These are phyloP conservation scores for Pseudomyrmex cubaensis DNA, from an alignment of 1,140 invertebrate genomes.

Conservation along the genomic window DNA sequence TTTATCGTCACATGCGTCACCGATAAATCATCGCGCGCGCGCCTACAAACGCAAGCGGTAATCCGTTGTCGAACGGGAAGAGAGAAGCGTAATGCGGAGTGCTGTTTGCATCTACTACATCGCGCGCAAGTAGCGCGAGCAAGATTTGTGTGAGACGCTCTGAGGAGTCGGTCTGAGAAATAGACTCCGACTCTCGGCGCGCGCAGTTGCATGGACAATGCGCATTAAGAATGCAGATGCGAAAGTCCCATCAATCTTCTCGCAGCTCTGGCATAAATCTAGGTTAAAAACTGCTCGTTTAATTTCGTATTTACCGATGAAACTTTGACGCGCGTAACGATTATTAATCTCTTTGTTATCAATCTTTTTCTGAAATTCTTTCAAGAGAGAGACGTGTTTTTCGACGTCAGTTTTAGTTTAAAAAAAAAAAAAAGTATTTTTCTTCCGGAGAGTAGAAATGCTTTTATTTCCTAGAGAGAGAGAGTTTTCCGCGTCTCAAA, in stretches of 20 bases:
- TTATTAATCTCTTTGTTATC: too few species aligned
- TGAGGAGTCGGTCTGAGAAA: slow-evolving; percentile 9
- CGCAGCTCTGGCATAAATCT: not conserved
- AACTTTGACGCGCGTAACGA: too few species aligned
- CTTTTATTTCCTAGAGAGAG: not conserved
- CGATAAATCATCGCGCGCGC: slow-evolving; percentile 39
- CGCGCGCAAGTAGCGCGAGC: slow-evolving; percentile 1
- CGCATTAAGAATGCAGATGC: slow-evolving; percentile 7
- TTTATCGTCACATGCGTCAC: slow-evolving; percentile 36
- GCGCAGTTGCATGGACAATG: not conserved
- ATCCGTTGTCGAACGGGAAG: slow-evolving; percentile 52
- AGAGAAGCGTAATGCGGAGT: slow-evolving; percentile 32
- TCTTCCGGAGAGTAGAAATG: not conserved
- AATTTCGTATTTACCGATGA: too few species aligned
- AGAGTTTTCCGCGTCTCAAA: too few species aligned
- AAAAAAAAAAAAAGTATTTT: too few species aligned
- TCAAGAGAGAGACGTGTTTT: too few species aligned
- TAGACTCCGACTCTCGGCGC: not conserved
- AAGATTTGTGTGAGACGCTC: slow-evolving; percentile 34
- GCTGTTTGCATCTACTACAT: slow-evolving; percentile 17
- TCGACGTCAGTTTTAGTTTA: too few species aligned
- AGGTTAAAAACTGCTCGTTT: not conserved
- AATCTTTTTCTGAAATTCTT: too few species aligned
- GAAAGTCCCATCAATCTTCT: not conserved
- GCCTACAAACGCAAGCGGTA: slow-evolving; percentile 6